These are phyloP conservation scores for Sipha flava DNA, from an alignment of 1,140 invertebrate species.

Conservation along the genomic window DNA sequence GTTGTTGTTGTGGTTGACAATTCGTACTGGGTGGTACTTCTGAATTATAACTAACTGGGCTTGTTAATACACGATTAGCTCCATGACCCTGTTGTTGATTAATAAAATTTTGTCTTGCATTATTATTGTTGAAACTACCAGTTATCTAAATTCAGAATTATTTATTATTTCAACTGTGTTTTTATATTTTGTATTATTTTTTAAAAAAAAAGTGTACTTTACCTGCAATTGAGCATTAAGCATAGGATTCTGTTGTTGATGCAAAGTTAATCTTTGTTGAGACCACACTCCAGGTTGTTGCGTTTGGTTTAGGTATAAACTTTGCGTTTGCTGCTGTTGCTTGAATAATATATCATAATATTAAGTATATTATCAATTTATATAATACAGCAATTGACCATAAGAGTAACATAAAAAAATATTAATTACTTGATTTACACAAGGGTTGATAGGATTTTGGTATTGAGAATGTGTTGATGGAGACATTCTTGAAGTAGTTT, in stretches of 20 bases:
- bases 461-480: background rate
- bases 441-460: background rate
- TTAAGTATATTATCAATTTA: background rate
- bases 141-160: conserved; percentile 43
- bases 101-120: conserved; percentile 53
- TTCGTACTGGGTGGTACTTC: background rate
- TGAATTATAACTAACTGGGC: background rate
- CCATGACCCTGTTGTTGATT: conserved; percentile 51
- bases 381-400: background rate
- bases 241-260: conserved; percentile 68
- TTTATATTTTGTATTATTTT: background rate
- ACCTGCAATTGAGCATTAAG: conserved; percentile 67
- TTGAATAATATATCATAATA: background rate
- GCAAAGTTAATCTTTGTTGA: conserved; percentile 44
- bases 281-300: background rate
- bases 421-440: conserved; percentile 8
- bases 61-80: background rate
- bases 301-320: background rate
- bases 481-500: background rate
- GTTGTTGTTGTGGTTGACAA: conserved; percentile 1
- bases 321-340: conserved; percentile 37
- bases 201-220: conserved; percentile 31
- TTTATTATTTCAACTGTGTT: conserved; percentile 28
- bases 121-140: conserved; percentile 56
- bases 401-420: too few relatives aligned